These are phyloP conservation scores for Drosophila teissieri DNA, from an alignment of 1,140 invertebrate species.

Conservation along the genomic window DNA sequence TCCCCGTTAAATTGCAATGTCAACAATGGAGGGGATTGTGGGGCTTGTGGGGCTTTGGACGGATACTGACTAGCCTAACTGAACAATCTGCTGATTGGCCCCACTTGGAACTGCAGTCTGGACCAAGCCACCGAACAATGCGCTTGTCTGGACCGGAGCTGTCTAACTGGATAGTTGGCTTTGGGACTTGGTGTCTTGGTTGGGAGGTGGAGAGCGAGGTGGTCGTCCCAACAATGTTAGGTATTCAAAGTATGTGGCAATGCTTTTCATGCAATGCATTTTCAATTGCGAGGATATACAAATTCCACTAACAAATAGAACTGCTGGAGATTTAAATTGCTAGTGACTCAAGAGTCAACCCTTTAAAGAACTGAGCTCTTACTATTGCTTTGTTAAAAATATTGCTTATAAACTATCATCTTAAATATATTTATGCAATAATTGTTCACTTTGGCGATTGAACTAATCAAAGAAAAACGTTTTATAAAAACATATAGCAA, in stretches of 20 bases:
- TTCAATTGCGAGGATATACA: neutral
- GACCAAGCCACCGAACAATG: constrained; percentile 8
- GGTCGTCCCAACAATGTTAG: constrained; percentile 1
- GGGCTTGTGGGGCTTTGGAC: neutral
- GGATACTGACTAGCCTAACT: constrained; percentile 9
- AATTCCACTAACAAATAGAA: neutral
- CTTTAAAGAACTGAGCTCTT: neutral
- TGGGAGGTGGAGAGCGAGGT: neutral
- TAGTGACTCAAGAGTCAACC: neutral
- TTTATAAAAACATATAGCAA: too few species aligned
- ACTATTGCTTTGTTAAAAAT: neutral
- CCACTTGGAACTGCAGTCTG: constrained; percentile 30
- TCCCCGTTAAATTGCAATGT: constrained; percentile 39
- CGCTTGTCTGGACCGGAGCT: constrained; percentile 45
- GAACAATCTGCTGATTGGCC: constrained; percentile 29
- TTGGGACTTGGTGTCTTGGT: neutral
- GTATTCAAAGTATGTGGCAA: constrained; percentile 19
- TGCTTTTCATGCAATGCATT: neutral
- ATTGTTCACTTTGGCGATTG: too few species aligned
- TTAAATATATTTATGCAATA: too few species aligned
- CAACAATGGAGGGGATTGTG: constrained; percentile 21
- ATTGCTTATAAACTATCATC: too few species aligned
- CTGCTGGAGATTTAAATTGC: neutral
- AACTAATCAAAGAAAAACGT: too few species aligned
- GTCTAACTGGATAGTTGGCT: constrained; percentile 45